These are phyloP conservation scores for Campoplex nolae DNA, from an alignment of 2,888 invertebrate genomes.

Conservation along the genomic window DNA sequence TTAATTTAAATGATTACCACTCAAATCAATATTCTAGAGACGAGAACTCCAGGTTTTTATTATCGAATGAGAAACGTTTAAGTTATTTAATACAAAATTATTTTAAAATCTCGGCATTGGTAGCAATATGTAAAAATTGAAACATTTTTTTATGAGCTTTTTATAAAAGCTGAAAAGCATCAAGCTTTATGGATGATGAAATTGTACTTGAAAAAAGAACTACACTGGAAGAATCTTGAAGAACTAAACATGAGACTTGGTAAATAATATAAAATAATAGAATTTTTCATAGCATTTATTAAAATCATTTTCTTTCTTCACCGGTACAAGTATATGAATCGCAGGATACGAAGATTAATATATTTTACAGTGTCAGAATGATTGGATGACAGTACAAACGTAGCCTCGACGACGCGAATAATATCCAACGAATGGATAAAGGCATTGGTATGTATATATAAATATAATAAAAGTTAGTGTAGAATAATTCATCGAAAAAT, in stretches of 20 bases:
- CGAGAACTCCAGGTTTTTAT: no score
- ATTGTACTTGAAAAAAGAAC: background rate
- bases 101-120: no score
- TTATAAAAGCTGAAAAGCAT: no score
- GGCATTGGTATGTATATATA: conserved; percentile 45
- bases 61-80: no score
- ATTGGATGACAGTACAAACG: conserved; percentile 57
- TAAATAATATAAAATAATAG: background rate
- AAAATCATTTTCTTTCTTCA: conserved; percentile 51
- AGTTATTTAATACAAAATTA: no score
- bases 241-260: background rate
- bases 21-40: no score
- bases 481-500: conserved; percentile 63
- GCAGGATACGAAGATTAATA: conserved; percentile 52
- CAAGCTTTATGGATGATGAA: no score
- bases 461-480: conserved; percentile 63
- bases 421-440: conserved; percentile 40
- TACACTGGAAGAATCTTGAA: background rate
- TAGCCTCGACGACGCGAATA: conserved; percentile 40
- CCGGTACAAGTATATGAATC: conserved; percentile 59
- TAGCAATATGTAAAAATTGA: no score
- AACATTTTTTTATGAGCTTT: no score
- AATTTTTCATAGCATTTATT: conserved; percentile 57
- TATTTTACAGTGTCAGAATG: conserved; percentile 53
- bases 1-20: no score